phyloP scores from a whole-genome alignment of 2,113 vertebrate species.

The Riparia riparia region DNA sequence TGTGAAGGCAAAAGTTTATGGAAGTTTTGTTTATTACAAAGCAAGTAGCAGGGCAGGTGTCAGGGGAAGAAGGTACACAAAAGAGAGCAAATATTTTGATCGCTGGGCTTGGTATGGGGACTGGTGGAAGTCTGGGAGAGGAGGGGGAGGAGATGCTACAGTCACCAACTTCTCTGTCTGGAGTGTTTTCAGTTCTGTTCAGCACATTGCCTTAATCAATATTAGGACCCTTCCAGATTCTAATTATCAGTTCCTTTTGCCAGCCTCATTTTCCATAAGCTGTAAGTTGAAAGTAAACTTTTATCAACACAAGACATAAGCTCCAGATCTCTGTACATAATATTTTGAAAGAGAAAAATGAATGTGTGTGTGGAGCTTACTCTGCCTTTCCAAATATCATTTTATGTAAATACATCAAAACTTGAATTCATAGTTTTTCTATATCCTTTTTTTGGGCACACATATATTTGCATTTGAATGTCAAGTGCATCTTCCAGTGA shows the following conservation, averaged over 20 bases:
- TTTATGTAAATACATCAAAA: constrained; percentile 13
- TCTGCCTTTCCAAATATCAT: not conserved
- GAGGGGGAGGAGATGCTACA: not conserved
- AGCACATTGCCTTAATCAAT: not conserved
- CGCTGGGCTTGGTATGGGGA: not conserved
- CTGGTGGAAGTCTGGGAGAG: not conserved
- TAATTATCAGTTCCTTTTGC: not conserved
- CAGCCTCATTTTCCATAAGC: not conserved
- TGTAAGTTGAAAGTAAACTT: not conserved
- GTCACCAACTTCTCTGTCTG: not conserved
- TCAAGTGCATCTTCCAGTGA: constrained; percentile 4
- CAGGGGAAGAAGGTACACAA: not conserved
- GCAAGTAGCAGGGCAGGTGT: not conserved
- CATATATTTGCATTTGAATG: constrained; percentile 24
- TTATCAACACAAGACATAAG: not conserved
- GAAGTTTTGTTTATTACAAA: not conserved
- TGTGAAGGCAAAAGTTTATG: not conserved
- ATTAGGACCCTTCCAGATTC: not conserved
- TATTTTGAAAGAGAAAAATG: not conserved
- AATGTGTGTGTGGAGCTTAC: not conserved
- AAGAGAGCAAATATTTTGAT: not conserved
- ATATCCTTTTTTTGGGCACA: not conserved
- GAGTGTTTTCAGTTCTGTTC: not conserved
- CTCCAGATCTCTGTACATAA: not conserved
- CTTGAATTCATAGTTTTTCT: not conserved